Percentiles rank a stretch among this genome's conserved stretches.
phyloP scores from a whole-genome alignment of 2,797 vertebrate genomes.

The Sus cebifrons region DNA sequence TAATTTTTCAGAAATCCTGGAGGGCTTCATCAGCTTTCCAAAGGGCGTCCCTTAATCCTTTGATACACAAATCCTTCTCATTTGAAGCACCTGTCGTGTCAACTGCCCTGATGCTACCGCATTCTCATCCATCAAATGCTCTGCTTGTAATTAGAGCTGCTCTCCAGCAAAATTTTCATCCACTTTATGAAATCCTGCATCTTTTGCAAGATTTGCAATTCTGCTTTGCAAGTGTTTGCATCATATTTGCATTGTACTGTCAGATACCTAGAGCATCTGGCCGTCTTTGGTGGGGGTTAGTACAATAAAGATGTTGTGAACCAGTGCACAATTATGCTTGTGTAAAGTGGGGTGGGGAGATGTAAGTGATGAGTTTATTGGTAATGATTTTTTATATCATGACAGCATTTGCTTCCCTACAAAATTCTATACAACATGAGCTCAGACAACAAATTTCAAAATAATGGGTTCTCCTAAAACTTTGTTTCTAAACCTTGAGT shows the following conservation, averaged over 20 bases:
- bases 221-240: constrained; percentile 41
- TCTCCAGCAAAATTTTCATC: constrained; percentile 55
- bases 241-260: neutral
- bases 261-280: neutral
- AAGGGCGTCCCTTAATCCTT: constrained; percentile 70
- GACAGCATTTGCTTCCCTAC: neutral
- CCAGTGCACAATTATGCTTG: accelerated
- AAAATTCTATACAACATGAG: neutral
- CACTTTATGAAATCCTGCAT: constrained; percentile 65
- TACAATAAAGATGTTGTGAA: neutral
- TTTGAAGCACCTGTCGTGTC: constrained; percentile 67
- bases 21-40: constrained; percentile 62
- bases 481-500: neutral
- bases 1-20: constrained; percentile 48
- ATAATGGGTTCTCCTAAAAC: neutral
- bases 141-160: neutral
- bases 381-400: neutral
- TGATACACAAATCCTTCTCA: constrained; percentile 69
- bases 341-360: accelerated
- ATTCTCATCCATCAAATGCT: constrained; percentile 28
- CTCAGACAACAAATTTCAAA: neutral
- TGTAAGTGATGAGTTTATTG: neutral
- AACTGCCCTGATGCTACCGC: constrained; percentile 1
- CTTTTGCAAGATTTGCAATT: constrained; percentile 51
- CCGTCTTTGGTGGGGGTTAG: neutral